phyloP scores from a whole-genome alignment of 2,113 vertebrate species.

The Lepisosteus oculatus region DNA sequence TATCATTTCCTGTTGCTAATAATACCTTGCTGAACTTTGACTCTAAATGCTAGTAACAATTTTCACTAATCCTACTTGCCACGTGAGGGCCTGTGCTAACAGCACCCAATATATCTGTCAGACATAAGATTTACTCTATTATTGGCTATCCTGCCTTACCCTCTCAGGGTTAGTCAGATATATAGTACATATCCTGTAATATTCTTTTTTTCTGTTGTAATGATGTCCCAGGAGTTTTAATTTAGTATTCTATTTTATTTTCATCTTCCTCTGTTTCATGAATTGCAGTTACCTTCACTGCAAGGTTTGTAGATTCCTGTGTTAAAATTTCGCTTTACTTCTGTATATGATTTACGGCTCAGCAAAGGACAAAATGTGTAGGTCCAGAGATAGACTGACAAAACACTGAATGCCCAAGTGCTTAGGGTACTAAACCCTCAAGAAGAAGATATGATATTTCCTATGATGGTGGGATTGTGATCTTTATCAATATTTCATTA shows the following conservation, averaged over 20 bases:
- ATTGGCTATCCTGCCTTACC: not conserved
- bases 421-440: no score
- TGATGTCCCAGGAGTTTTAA: not conserved
- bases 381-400: not conserved
- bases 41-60: not conserved
- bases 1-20: slow-evolving; percentile 1
- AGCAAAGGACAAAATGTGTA: no score
- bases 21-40: not conserved
- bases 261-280: slow-evolving; percentile 17
- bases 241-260: slow-evolving; percentile 2
- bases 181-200: slow-evolving; percentile 10
- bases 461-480: no score
- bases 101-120: not conserved
- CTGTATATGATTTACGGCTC: not conserved
- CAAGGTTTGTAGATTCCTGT: not conserved
- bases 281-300: not conserved
- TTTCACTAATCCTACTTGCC: not conserved
- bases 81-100: not conserved
- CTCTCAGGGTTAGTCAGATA: not conserved
- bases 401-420: not conserved
- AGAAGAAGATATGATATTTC: no score
- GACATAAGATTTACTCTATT: slow-evolving; percentile 5
- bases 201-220: slow-evolving; percentile 14
- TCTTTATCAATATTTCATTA: no score
- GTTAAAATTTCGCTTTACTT: not conserved